phyloP scores from a whole-genome alignment of 2,888 invertebrate genomes.

The Cryptocheilus praepositus region DNA sequence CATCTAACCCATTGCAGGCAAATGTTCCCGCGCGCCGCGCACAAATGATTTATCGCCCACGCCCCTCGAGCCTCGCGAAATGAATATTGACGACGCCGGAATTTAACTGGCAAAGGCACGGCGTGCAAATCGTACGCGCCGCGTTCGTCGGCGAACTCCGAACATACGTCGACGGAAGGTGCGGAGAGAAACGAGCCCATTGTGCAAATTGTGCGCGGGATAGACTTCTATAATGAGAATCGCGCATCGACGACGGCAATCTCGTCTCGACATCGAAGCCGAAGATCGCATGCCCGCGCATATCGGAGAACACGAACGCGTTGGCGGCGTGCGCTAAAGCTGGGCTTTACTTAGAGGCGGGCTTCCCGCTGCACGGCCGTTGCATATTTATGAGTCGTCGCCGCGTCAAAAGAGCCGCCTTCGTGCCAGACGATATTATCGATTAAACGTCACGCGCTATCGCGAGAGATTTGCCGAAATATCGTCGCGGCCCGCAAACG shows the following conservation, averaged over 20 bases:
- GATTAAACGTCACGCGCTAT: slow-evolving; percentile 55
- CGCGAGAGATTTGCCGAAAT: slow-evolving; percentile 27
- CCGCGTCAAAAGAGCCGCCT: slow-evolving; percentile 52
- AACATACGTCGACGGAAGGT: too few species aligned
- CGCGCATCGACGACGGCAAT: slow-evolving; percentile 10
- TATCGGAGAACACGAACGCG: slow-evolving; percentile 22
- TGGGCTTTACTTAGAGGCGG: slow-evolving; percentile 49
- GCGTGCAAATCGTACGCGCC: too few species aligned
- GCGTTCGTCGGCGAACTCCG: too few species aligned
- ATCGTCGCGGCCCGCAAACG: slow-evolving; percentile 13
- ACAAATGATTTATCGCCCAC: too few species aligned
- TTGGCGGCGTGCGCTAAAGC: slow-evolving; percentile 24
- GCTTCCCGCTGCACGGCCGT: slow-evolving; percentile 41
- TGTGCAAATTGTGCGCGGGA: too few species aligned
- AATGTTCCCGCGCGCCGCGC: slow-evolving; percentile 8
- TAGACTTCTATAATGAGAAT: slow-evolving; percentile 12
- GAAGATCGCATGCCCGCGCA: slow-evolving; percentile 35
- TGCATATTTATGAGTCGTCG: slow-evolving; percentile 63
- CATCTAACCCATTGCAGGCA: slow-evolving; percentile 1
- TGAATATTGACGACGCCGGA: too few species aligned
- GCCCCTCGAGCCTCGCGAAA: too few species aligned
- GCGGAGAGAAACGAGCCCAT: too few species aligned
- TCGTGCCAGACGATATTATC: slow-evolving; percentile 54
- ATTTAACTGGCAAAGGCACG: too few species aligned
- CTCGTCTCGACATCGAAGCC: neutral